phyloP scores from a whole-genome alignment of 2,113 vertebrate genomes.

The Pterocles burchelli region DNA sequence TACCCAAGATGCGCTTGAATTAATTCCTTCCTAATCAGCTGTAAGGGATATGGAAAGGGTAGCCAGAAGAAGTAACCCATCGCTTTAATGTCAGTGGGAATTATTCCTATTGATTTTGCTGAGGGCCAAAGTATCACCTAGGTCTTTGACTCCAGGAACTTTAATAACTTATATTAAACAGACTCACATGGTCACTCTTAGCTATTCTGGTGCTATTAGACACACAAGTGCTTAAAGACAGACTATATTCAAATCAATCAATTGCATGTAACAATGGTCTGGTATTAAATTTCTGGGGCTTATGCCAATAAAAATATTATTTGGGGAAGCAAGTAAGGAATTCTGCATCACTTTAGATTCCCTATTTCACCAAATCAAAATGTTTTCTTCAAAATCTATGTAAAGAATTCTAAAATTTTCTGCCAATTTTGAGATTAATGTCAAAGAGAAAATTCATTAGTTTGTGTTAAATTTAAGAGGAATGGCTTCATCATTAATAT shows the following conservation, averaged over 20 bases:
- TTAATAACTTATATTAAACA: neutral
- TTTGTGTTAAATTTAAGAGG: neutral
- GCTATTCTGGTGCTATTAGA: neutral
- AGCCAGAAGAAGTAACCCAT: neutral
- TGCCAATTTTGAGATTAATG: neutral
- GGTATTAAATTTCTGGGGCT: neutral
- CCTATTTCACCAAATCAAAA: neutral
- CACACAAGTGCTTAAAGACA: neutral
- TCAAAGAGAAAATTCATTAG: neutral
- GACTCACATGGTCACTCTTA: neutral
- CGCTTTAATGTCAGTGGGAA: neutral
- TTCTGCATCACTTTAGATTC: neutral
- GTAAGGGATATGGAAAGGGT: neutral
- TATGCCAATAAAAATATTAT: neutral
- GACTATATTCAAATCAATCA: neutral
- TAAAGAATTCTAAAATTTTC: neutral
- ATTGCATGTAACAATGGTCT: neutral
- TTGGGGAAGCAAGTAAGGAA: neutral
- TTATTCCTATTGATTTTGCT: neutral
- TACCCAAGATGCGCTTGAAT: neutral
- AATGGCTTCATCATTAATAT: neutral
- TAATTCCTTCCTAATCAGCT: neutral
- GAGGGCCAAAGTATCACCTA: neutral
- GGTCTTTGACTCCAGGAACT: neutral
- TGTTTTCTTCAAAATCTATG: neutral